Evolutionary conservation across 2,797 vertebrate genomes (phyloP).

Genomic region (Poeciliopsis presidionis): DNA sequence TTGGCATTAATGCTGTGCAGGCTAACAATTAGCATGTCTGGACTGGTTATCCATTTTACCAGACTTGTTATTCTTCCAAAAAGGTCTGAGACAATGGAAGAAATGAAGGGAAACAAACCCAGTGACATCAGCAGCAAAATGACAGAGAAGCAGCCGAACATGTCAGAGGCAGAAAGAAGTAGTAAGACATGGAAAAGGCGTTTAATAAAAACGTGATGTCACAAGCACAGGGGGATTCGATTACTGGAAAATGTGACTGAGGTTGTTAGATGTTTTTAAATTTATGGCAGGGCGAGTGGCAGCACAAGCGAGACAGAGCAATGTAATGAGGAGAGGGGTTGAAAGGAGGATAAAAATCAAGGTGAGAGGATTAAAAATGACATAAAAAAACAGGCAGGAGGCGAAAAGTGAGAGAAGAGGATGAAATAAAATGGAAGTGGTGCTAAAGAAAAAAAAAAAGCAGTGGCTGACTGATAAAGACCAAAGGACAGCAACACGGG

Average conservation of each 20-base stretch:
- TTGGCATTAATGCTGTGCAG: too few relatives aligned
- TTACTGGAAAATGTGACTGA: constrained; percentile 21
- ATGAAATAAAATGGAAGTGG: constrained; percentile 3
- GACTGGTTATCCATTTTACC: too few relatives aligned
- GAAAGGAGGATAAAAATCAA: background rate
- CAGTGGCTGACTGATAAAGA: background rate
- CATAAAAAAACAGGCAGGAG: background rate
- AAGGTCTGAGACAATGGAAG: constrained; percentile 55
- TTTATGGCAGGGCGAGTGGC: background rate
- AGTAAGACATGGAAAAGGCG: background rate
- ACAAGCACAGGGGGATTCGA: constrained; percentile 9
- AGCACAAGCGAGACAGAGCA: background rate
- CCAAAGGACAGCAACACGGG: background rate
- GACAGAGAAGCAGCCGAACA: constrained; percentile 1
- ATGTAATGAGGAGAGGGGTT: background rate
- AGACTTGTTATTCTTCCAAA: background rate
- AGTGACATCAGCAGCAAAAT: constrained; percentile 46
- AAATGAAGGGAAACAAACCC: constrained; percentile 25
- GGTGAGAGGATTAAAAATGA: background rate
- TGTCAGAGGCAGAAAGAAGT: constrained; percentile 22
- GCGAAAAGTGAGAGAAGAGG: background rate
- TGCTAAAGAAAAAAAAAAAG: constrained; percentile 3
- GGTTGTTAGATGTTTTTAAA: constrained; percentile 5
- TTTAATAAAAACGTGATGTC: constrained; percentile 27
- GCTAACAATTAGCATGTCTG: too few relatives aligned